Base-by-base conservation (phyloP, 1,140 invertebrate species). In the Melitaea cinxia region DNA sequence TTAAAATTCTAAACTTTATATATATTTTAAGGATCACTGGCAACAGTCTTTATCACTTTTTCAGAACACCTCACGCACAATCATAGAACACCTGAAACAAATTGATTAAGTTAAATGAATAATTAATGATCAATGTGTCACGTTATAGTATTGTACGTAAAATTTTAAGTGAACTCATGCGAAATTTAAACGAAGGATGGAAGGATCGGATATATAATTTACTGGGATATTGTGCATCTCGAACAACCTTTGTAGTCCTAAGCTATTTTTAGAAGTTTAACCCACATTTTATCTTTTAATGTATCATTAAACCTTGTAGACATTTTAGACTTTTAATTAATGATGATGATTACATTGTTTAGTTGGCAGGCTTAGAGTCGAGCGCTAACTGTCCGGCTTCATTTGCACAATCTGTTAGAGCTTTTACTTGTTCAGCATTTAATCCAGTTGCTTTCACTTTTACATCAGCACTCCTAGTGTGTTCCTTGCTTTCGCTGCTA, bases 1-100 rank as follows among this genome's bases (percentile, higher is more conserved):
- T 82, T 78, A 78, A 74, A 68, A n/a, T n/a, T n/a, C 64, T 77
- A 80, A 84, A 69, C 70, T 72, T 28, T 52, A 73, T 70, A 78
- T 82, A 85, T 64, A 77, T 66, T 75, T 71, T 79, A 83, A 85
- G 83, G 86, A 90, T 89, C 86, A 89, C 88, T 83, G 78, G 78
- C 82, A 85, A 88, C 85, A 90, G 88, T 90, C 88, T 90, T 89
- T 89, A 86, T 87, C 83, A 88, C 88, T 83, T 73, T 82, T 83
- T 82, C 72, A 70, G 68, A 84, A 71, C 81, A 85, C 85, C 79
- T 79, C 73, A 75, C 72, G 65, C 73, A 76, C 74, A 72, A 65
- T 72, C 72, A 75, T 82, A 78, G 72, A 74, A 74, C 77, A 90
- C 82, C 88, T 90, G 88, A 53, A 90, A 90, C 88, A 90, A 90